A percentile compares a stretch with the other conserved stretches of the same genome.
Conservation (phyloP, 2,888 invertebrate genomes). For the Antitype chi region DNA sequence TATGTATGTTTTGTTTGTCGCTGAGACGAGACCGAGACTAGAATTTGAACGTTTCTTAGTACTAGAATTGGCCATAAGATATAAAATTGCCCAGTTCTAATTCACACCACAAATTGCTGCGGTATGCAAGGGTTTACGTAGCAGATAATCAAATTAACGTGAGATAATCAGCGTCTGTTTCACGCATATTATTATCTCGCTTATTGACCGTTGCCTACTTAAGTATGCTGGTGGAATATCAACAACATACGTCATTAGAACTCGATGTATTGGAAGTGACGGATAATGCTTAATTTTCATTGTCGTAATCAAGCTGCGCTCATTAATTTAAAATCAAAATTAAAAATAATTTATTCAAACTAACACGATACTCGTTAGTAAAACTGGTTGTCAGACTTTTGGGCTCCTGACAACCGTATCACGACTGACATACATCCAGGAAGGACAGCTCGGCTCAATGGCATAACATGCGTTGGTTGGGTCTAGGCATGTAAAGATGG, state of each 20-base stretch:
- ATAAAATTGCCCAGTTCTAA: not conserved
- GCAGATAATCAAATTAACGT: conserved; percentile 33
- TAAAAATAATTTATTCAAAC: too few relatives aligned
- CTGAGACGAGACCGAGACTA: too few relatives aligned
- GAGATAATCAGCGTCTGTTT: conserved; percentile 19
- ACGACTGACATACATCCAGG: too few relatives aligned
- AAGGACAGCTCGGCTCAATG: too few relatives aligned
- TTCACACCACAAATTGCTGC: not conserved
- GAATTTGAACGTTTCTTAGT: not conserved
- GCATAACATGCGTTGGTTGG: too few relatives aligned
- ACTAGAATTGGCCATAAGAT: too few relatives aligned
- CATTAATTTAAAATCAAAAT: not conserved
- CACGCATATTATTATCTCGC: conserved; percentile 21
- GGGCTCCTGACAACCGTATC: too few relatives aligned
- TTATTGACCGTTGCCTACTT: conserved; percentile 12
- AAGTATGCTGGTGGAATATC: conserved; percentile 28
- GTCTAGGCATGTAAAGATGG: too few relatives aligned
- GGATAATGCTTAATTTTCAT: conserved; percentile 2
- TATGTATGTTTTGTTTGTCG: too few relatives aligned
- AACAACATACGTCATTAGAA: conserved; percentile 13
- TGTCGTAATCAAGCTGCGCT: not conserved
- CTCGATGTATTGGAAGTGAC: conserved; percentile 18
- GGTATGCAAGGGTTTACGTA: conserved; percentile 11
- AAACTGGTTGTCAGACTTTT: too few relatives aligned
- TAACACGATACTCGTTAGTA: too few relatives aligned